These are phyloP conservation scores for Eulemur albifrons DNA, from an alignment of 2,797 vertebrate genomes.

Conservation along the genomic window DNA sequence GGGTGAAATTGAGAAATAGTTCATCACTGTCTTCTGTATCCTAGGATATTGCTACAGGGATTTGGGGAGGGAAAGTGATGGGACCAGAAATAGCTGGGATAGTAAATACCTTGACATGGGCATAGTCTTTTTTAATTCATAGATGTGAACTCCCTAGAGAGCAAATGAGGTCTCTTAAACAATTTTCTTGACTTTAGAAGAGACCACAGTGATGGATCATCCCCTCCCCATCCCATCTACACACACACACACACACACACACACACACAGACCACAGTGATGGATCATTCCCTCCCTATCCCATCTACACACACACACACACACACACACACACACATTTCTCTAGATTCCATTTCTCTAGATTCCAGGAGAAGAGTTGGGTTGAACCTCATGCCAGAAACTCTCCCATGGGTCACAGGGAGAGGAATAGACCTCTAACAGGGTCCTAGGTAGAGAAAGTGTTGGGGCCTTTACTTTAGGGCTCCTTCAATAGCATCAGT, in stretches of 20 bases:
- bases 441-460: background rate
- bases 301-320: no score
- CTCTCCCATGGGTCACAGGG: background rate
- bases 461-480: background rate
- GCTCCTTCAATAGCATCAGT: background rate
- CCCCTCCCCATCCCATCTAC: rapidly evolving
- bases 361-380: background rate
- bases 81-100: background rate
- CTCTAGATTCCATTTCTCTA: background rate
- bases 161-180: background rate
- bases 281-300: no score
- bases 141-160: background rate
- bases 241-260: no score
- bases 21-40: background rate
- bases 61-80: background rate
- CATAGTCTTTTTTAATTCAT: background rate
- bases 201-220: background rate
- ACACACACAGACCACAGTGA: background rate
- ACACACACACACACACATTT: background rate
- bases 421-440: background rate
- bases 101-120: background rate
- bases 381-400: background rate
- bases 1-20: background rate
- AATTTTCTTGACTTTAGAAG: background rate
- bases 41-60: background rate